These are phyloP conservation scores for Trialeurodes vaporariorum DNA, from an alignment of 1,140 invertebrate species.

Conservation along the genomic window DNA sequence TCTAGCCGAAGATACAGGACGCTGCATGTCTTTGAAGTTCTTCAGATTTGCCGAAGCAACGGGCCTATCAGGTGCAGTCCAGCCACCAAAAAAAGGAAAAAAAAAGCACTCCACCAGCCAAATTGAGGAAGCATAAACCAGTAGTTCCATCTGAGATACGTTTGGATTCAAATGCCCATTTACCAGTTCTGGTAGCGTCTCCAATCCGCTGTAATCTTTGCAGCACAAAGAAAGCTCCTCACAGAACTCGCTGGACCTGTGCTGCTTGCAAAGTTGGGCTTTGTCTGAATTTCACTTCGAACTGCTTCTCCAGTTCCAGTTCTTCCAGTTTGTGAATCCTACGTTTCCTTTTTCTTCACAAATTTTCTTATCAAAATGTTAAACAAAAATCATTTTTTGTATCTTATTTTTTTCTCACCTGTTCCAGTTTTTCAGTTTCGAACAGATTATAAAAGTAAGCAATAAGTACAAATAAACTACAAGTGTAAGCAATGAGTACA, in stretches of 20 bases:
- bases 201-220: conserved; percentile 1
- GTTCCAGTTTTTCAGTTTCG: no score
- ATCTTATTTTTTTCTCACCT: no score
- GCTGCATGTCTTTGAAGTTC: neutral
- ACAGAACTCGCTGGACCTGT: conserved; percentile 5
- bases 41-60: neutral
- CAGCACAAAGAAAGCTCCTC: conserved; percentile 8
- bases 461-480: no score
- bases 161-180: conserved; percentile 1
- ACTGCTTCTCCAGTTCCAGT: conserved; percentile 8
- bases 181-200: conserved; percentile 2
- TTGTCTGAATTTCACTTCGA: conserved; percentile 7
- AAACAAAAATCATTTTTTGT: no score
- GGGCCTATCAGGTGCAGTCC: neutral
- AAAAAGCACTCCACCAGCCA: neutral
- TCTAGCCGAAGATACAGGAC: conserved; percentile 4
- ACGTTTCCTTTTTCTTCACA: no score
- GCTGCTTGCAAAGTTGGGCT: conserved; percentile 7
- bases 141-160: conserved; percentile 3
- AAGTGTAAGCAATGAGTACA: no score
- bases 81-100: conserved; percentile 7
- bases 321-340: no score
- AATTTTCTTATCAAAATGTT: no score
- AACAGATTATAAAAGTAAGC: no score
- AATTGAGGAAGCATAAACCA: neutral